Conservation (phyloP, 2,797 vertebrate genomes). For the Lophotriccus pileatus region DNA sequence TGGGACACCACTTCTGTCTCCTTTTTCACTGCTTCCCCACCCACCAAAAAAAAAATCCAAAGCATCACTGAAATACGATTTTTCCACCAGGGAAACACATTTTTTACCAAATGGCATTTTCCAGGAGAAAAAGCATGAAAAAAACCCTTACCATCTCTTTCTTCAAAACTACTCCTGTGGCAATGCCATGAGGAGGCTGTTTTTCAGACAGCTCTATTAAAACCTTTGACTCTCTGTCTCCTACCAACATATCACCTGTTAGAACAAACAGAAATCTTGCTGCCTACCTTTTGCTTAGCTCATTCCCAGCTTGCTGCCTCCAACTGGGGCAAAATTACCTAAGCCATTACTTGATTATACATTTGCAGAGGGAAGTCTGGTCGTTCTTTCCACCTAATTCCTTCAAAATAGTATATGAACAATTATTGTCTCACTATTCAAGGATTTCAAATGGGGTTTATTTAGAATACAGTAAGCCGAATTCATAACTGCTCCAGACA, state of each 20-base stretch:
- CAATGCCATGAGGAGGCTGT: background rate
- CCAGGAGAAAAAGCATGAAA: background rate
- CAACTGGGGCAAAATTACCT: background rate
- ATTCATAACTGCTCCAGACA: background rate
- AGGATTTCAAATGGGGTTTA: background rate
- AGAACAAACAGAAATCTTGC: background rate
- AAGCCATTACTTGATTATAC: background rate
- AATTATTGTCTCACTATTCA: background rate
- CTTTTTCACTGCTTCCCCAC: background rate
- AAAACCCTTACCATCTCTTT: background rate
- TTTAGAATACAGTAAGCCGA: background rate
- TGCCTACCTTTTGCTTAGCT: background rate
- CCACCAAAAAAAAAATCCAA: background rate
- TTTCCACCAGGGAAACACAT: background rate
- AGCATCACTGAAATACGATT: background rate
- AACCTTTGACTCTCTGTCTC: background rate
- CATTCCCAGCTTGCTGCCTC: background rate
- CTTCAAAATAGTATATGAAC: background rate
- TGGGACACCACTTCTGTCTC: background rate
- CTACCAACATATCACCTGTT: background rate
- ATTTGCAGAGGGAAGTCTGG: background rate
- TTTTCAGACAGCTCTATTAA: background rate
- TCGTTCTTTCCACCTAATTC: background rate
- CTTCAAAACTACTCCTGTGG: background rate
- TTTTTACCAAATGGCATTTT: background rate